phyloP scores from a whole-genome alignment of 2,113 vertebrate genomes.

The Chloropsis cyanopogon region DNA sequence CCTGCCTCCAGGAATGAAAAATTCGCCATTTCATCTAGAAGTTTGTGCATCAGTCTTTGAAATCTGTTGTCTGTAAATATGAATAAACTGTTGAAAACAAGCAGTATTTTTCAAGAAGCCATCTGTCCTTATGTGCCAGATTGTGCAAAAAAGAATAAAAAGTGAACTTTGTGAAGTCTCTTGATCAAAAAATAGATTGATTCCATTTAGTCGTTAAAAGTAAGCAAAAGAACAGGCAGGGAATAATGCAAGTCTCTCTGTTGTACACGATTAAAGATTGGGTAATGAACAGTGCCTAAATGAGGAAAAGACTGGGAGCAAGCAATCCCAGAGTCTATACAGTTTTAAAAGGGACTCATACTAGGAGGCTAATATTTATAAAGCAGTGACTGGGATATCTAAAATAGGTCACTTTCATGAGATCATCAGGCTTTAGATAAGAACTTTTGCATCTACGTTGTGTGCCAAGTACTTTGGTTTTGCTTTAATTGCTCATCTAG shows the following conservation, averaged over 20 bases:
- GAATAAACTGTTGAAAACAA: neutral
- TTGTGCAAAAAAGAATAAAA: neutral
- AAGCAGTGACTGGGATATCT: neutral
- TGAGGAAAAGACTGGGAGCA: neutral
- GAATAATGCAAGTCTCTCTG: neutral
- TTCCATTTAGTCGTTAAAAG: neutral
- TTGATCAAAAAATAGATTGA: neutral
- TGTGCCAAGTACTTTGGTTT: neutral
- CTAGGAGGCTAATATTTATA: neutral
- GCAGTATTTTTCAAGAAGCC: neutral
- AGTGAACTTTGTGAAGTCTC: neutral
- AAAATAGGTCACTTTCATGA: neutral
- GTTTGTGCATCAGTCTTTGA: neutral
- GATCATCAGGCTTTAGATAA: neutral
- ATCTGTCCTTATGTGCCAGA: neutral
- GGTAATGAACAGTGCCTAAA: neutral
- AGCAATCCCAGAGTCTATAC: neutral
- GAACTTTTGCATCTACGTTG: neutral
- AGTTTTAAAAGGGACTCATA: neutral
- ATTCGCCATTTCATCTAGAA: neutral
- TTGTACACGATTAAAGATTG: neutral
- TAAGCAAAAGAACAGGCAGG: neutral
- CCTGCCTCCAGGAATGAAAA: slow-evolving; percentile 41
- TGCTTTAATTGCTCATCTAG: neutral
- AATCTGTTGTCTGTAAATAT: neutral